Evolutionary conservation across 2,113 vertebrate species (phyloP).

Genomic region (Pycnonotus jocosus): DNA sequence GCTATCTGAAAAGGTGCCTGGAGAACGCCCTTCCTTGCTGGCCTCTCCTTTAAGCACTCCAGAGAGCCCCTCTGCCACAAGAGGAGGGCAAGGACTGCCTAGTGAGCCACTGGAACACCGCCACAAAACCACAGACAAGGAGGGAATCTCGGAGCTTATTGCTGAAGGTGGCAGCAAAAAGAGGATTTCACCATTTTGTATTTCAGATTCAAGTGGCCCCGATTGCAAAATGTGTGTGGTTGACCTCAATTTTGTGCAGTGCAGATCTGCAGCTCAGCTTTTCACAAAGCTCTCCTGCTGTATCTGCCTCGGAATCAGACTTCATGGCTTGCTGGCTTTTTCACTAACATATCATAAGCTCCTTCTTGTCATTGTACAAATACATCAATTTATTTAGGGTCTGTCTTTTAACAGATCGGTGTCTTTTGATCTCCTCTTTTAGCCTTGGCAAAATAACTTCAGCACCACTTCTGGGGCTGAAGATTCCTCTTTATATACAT

Average conservation of each 20-base stretch:
- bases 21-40: background rate
- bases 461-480: background rate
- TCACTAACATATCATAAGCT: background rate
- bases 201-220: background rate
- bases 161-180: background rate
- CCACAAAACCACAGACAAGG: background rate
- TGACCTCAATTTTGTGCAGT: slow-evolving; percentile 17
- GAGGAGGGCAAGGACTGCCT: background rate
- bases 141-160: background rate
- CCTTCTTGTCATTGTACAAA: background rate
- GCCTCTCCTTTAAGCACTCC: background rate
- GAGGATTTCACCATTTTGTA: background rate
- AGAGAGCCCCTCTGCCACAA: background rate
- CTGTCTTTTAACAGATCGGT: background rate
- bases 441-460: background rate
- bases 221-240: background rate
- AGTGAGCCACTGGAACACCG: background rate
- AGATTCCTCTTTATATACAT: background rate
- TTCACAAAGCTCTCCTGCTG: background rate
- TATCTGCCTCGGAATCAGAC: slow-evolving; percentile 3
- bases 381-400: background rate
- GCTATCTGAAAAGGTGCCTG: background rate
- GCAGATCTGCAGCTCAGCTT: background rate
- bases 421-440: background rate
- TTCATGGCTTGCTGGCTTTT: background rate